Evolutionary conservation across 2,888 invertebrate species (phyloP).

Genomic region (Poecilobothrus nobilitatus): DNA sequence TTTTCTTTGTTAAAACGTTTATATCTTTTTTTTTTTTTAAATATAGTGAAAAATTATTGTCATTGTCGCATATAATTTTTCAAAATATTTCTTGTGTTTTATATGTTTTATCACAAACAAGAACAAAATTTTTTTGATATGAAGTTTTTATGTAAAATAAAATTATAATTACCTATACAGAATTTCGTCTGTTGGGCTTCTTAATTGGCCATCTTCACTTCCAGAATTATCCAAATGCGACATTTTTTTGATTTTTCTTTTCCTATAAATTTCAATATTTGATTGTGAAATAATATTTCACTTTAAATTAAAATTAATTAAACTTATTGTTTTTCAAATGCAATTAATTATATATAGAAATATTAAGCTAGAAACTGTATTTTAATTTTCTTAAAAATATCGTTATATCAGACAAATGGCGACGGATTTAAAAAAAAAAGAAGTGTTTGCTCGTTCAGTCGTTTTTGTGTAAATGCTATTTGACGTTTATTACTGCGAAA

Average conservation of each 20-base stretch:
- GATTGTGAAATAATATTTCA: background rate
- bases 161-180: constrained; percentile 44
- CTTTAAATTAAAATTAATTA: background rate
- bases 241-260: constrained; percentile 17
- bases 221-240: constrained; percentile 37
- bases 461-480: background rate
- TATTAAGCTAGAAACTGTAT: background rate
- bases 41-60: background rate
- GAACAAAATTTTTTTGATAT: constrained; percentile 27
- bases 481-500: background rate
- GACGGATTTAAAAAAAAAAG: background rate
- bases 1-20: constrained; percentile 18
- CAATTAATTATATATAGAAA: background rate
- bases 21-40: background rate
- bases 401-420: constrained; percentile 1
- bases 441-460: background rate
- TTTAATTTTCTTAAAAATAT: background rate
- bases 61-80: background rate
- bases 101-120: background rate
- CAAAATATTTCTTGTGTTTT: constrained; percentile 8
- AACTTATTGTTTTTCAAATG: background rate
- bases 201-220: constrained; percentile 79
- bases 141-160: constrained; percentile 10
- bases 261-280: background rate
- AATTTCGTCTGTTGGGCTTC: constrained; percentile 55